phyloP scores from a whole-genome alignment of 2,113 vertebrate genomes.

The Sterrhoptilus dennistouni region DNA sequence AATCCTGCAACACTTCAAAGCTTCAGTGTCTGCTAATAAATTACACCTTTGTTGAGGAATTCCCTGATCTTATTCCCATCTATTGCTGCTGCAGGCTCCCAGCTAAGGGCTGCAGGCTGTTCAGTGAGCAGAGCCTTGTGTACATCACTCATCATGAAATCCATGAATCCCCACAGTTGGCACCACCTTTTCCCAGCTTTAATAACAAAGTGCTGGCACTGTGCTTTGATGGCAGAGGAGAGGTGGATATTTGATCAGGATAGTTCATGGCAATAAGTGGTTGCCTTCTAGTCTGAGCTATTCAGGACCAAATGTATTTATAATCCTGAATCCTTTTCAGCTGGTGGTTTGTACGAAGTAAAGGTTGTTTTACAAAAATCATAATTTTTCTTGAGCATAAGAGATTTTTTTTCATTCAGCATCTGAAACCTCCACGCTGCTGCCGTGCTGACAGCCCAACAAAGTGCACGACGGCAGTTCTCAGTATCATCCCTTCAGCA shows the following conservation, averaged over 20 bases:
- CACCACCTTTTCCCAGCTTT: neutral
- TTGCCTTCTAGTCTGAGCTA: neutral
- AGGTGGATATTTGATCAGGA: neutral
- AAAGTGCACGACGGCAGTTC: neutral
- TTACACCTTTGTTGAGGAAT: slow-evolving; percentile 10
- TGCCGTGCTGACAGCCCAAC: slow-evolving; percentile 10
- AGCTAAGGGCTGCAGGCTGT: neutral
- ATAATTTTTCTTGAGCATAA: neutral
- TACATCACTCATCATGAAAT: neutral
- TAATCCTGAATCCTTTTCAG: neutral
- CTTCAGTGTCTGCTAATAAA: slow-evolving; percentile 7
- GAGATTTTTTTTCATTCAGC: neutral
- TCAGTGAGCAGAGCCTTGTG: neutral
- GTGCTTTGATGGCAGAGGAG: neutral
- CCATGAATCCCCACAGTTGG: neutral
- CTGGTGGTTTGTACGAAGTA: neutral
- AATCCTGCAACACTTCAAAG: neutral
- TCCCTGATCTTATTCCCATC: slow-evolving; percentile 38
- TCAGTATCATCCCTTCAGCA: neutral
- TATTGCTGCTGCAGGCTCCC: neutral
- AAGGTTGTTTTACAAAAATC: neutral
- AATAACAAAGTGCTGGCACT: neutral
- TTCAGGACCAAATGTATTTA: neutral
- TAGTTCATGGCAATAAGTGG: neutral
- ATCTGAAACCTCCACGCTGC: slow-evolving; percentile 6